Conservation (phyloP, 2,888 invertebrate genomes). For the Eupithecia insigniata region DNA sequence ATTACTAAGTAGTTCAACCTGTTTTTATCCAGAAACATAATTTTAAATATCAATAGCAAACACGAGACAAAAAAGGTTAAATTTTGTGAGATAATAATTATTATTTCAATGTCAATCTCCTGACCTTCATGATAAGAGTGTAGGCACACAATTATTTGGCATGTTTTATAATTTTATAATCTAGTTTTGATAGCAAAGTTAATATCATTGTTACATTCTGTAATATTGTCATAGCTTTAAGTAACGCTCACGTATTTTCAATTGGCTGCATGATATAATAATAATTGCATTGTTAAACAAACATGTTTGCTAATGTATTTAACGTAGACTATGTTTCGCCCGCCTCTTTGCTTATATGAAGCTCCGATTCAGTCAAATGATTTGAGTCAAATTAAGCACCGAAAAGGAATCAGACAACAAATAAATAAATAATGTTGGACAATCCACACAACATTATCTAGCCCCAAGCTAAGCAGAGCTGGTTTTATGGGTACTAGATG, state of each 20-base stretch:
- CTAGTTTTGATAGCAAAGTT: background rate
- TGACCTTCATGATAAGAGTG: slow-evolving; percentile 25
- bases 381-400: too few relatives aligned
- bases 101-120: slow-evolving; percentile 6
- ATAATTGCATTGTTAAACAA: background rate
- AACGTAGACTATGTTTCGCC: background rate
- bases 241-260: background rate
- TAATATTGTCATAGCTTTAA: background rate
- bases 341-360: too few relatives aligned
- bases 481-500: too few relatives aligned
- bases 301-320: background rate
- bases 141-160: background rate
- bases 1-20: too few relatives aligned
- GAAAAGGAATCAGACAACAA: too few relatives aligned
- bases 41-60: background rate
- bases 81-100: background rate
- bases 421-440: too few relatives aligned
- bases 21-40: too few relatives aligned
- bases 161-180: background rate
- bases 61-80: background rate
- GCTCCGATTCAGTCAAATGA: too few relatives aligned
- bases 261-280: background rate
- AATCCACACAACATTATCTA: too few relatives aligned
- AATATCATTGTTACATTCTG: background rate
- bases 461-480: too few relatives aligned